Evolutionary conservation across 2,113 vertebrate species (phyloP), one percentile per base, ranked within the genome.

Genomic region (Dicrurus megarhynchus): DNA sequence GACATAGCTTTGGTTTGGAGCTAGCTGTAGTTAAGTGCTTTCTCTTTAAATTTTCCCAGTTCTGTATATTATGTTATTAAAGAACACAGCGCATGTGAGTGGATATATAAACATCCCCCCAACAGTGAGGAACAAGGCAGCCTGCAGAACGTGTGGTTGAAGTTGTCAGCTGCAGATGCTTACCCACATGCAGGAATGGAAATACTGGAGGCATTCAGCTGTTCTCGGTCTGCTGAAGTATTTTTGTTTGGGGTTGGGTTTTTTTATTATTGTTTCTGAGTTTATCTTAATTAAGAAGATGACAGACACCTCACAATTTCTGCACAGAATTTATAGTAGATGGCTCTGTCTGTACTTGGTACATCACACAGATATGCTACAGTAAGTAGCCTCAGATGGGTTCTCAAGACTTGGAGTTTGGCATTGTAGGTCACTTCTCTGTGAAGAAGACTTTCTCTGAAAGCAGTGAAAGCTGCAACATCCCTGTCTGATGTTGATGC

Each of bases 91-190:
- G n/a, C 61, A 63, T 95, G 83, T 81, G 89, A 97, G 65, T 95
- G 65, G 26, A 16, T 94, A 56, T 91, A 84, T 96, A 97, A 97
- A 97, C 94, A 92, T 93, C 57, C 77, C 76, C 49, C 75, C 89
- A 74, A 37, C 74, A 79, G 90, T 0, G 8, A 35, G 49, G 87
- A 97, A 96, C 11, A 59, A 95, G 89, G 88, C 69, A 33, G 90
- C 57, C 4, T 71, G 60, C 81, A 59, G 95, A 89, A 97, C 3
- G 4, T 87, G 67, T 56, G 91, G 84, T 73, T 93, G 80, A 88
- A 93, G 32, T 77, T 92, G 79, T 97, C 65, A 41, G 50, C 65
- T 95, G 64, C 70, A 84, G 71, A 74, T 20, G 47, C 71, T 75
- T 88, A 81, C 74, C 79, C 55, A 42, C 56, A 67, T 81, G 82